Evolutionary conservation across 2,888 invertebrate species (phyloP), one percentile per base, ranked within the genome.

Genomic region (Himalopsyche japonica): DNA sequence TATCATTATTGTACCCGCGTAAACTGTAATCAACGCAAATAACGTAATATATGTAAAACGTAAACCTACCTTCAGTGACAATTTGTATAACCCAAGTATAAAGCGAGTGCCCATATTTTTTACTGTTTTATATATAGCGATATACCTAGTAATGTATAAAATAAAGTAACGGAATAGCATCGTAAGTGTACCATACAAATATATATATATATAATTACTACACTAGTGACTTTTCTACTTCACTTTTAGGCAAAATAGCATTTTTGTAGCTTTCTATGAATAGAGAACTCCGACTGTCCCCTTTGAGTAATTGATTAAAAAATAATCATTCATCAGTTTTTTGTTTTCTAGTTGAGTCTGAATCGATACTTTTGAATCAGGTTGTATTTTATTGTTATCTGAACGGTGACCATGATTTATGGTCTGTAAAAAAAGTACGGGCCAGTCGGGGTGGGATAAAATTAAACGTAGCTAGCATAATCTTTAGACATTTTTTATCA

Each of bases 31-130:
- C 12, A 70, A 79, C 43, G 47, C 48, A 79, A 79, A 48, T 79
- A 79, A 79, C 79, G 48, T 48, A 80, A 37, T 64, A 27, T 7
- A 32, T 47, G 79, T 64, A 64, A 24, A n/a, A 80, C 64, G 37
- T 80, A 57, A 82, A 82, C 82, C 82, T 32, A 82, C 79, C 82
- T 78, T 82, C 78, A 82, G 48, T 78, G 57, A 82, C 79, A 27
- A 70, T 70, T 70, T 70, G 27, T 70, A 30, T 70, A 84, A 83
- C 81, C 85, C 84, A 82, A 86, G 86, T 86, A 85, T 85, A 86
- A 86, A 86, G 82, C 27, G 85, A 86, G 86, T 86, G 86, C 86
- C 86, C 86, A 80, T 79, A 82, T 81, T 83, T 82, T 86, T 86
- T 86, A 86, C 86, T 43, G 49, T 84, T 86, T 85, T 86, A 76